These are phyloP conservation scores for Scomber scombrus DNA, from an alignment of 2,113 vertebrate species.

Conservation along the genomic window DNA sequence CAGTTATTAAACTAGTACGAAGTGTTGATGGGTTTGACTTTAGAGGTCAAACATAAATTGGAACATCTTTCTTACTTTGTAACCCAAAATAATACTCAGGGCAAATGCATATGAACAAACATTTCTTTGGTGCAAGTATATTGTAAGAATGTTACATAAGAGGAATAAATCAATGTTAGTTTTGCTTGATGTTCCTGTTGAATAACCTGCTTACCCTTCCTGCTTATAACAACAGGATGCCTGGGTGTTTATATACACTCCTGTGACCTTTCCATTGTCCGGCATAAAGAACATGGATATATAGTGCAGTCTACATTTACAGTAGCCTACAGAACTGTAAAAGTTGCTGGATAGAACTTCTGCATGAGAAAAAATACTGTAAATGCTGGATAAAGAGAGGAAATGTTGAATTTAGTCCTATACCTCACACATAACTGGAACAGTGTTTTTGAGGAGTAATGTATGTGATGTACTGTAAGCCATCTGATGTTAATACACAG, in stretches of 20 bases:
- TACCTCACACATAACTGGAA: conserved; percentile 6
- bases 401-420: not conserved
- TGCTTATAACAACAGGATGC: conserved; percentile 69
- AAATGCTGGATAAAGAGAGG: not conserved
- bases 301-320: conserved; percentile 8
- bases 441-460: not conserved
- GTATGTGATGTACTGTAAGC: not conserved
- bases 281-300: conserved; percentile 37
- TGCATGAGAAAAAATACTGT: not conserved
- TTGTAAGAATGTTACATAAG: conserved; percentile 42
- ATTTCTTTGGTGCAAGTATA: not conserved
- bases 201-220: no score
- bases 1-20: not conserved
- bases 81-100: not conserved
- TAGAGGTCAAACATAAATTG: not conserved
- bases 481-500: not conserved
- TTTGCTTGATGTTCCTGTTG: conserved; percentile 37
- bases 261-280: conserved; percentile 48
- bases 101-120: no score
- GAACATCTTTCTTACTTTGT: not conserved
- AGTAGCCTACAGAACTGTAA: not conserved
- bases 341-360: not conserved
- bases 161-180: conserved; percentile 38
- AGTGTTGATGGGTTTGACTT: not conserved
- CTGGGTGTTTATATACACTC: conserved; percentile 43